Percentiles rank a stretch among this genome's conserved stretches.
phyloP scores from a whole-genome alignment of 2,797 vertebrate species.

The Strix occidentalis region DNA sequence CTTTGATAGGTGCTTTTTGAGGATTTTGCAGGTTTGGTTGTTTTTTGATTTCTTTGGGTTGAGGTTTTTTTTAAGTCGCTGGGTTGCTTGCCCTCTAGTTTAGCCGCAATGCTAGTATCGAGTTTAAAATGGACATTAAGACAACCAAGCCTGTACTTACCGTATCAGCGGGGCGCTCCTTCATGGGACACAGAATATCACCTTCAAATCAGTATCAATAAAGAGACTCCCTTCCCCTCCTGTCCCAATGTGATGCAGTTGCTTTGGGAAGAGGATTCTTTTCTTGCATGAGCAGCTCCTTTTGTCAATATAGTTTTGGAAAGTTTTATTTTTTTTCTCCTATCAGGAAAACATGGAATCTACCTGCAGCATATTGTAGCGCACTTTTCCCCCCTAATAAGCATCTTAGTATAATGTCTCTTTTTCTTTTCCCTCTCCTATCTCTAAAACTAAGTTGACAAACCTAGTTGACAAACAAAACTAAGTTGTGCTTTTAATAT shows the following conservation, averaged over 20 bases:
- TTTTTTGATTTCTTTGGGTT: neutral
- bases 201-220: neutral
- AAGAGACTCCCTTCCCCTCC: neutral
- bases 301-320: neutral
- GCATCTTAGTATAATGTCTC: neutral
- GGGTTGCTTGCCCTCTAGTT: constrained; percentile 61
- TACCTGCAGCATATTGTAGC: neutral
- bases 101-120: constrained; percentile 17
- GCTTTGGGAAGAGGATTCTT: neutral
- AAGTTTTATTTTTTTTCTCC: neutral
- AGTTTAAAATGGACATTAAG: constrained; percentile 31
- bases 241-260: neutral
- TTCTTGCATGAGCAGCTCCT: neutral
- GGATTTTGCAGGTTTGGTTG: constrained; percentile 44
- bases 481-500: neutral
- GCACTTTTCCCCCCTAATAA: neutral
- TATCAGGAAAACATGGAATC: neutral
- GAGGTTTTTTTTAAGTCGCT: constrained; percentile 60
- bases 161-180: neutral
- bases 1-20: constrained; percentile 77
- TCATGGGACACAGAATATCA: neutral
- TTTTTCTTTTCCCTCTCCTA: neutral
- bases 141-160: neutral
- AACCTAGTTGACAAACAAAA: no score
- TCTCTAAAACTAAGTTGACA: neutral